Percentiles rank a stretch among this genome's conserved stretches.
phyloP scores from a whole-genome alignment of 2,797 vertebrate species.

The Craterocephalus amniculus region DNA sequence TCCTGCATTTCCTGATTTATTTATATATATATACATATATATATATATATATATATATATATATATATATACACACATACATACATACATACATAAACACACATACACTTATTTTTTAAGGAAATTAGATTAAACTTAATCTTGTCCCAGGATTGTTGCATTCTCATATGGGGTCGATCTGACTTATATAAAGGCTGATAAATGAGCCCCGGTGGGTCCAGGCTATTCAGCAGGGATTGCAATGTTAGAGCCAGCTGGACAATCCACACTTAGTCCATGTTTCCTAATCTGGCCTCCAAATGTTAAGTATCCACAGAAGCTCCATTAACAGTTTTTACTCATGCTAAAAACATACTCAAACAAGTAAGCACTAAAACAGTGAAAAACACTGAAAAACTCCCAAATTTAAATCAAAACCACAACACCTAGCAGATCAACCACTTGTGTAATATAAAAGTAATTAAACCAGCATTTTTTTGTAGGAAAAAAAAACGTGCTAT shows the following conservation, averaged over 20 bases:
- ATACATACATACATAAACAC: no score
- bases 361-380: constrained; percentile 23
- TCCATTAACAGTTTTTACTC: constrained; percentile 37
- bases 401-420: constrained; percentile 34
- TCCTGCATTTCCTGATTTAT: not conserved
- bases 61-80: no score
- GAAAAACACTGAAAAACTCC: constrained; percentile 14
- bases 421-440: constrained; percentile 63
- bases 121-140: constrained; percentile 17
- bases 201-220: constrained; percentile 33
- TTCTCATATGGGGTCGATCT: constrained; percentile 48
- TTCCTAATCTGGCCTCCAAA: constrained; percentile 48
- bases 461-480: no score
- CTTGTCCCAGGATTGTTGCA: constrained; percentile 17
- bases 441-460: no score
- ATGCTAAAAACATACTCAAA: constrained; percentile 33
- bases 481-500: no score
- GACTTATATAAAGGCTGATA: constrained; percentile 41
- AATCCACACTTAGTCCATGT: constrained; percentile 20
- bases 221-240: constrained; percentile 17
- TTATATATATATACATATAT: no score
- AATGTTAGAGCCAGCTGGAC: constrained; percentile 32
- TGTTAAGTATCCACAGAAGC: constrained; percentile 26
- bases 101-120: not conserved
- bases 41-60: no score